phyloP scores from a whole-genome alignment of 2,113 vertebrate genomes.

The Arenaria interpres region DNA sequence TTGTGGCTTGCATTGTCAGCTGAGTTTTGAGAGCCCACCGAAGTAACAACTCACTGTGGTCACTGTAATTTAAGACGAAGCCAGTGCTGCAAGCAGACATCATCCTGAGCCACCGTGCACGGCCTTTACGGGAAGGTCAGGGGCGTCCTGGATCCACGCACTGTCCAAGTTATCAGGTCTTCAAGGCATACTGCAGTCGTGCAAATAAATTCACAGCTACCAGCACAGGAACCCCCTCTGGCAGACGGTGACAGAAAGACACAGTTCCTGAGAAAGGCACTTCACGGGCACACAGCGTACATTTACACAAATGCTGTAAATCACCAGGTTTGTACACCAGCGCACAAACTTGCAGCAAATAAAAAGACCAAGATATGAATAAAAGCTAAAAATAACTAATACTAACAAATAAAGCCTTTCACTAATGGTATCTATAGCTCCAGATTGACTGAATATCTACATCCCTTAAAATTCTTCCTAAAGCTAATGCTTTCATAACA shows the following conservation, averaged over 20 bases:
- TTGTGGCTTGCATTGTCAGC: not conserved
- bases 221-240: not conserved
- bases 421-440: not conserved
- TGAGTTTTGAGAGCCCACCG: not conserved
- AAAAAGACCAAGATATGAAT: not conserved
- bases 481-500: not conserved
- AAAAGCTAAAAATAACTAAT: not conserved
- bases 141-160: not conserved
- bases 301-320: not conserved
- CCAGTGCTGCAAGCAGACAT: not conserved
- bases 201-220: not conserved
- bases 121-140: not conserved
- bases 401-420: not conserved
- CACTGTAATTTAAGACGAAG: not conserved
- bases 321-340: not conserved
- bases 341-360: not conserved
- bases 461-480: not conserved
- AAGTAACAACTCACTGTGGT: not conserved
- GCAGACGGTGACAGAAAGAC: not conserved
- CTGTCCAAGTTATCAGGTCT: not conserved
- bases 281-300: not conserved
- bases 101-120: not conserved
- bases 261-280: not conserved
- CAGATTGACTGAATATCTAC: not conserved
- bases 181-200: not conserved